A percentile compares a stretch with the other conserved stretches of the same genome.
phyloP scores from a whole-genome alignment of 2,888 invertebrate genomes.

The Fragum sueziense region DNA sequence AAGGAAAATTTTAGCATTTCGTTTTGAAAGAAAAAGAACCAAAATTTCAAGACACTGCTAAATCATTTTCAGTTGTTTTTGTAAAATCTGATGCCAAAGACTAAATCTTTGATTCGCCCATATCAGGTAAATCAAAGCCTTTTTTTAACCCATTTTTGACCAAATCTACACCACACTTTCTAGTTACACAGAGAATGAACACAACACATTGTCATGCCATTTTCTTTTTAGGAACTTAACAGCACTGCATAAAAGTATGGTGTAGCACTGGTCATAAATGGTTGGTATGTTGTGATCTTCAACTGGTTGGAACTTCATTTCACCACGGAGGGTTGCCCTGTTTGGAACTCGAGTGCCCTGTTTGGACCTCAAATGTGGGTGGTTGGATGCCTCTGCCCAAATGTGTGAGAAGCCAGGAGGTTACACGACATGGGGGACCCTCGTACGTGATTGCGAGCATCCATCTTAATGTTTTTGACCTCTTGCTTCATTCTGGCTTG shows the following conservation, averaged over 20 bases:
- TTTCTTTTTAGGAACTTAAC: too few species aligned
- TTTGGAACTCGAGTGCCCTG: constrained; percentile 5
- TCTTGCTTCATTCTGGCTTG: constrained; percentile 48
- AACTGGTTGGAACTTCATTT: neutral
- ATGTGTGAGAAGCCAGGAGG: constrained; percentile 12
- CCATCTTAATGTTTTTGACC: constrained; percentile 26
- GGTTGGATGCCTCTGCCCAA: constrained; percentile 21
- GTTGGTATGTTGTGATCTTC: neutral
- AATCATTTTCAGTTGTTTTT: too few species aligned
- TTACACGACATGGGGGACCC: constrained; percentile 33
- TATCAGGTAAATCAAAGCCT: constrained; percentile 9
- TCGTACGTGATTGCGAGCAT: constrained; percentile 28
- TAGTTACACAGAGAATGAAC: too few species aligned
- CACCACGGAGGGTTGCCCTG: constrained; percentile 19
- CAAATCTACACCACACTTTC: too few species aligned
- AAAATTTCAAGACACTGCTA: too few species aligned
- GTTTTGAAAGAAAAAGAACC: too few species aligned
- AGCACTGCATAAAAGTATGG: too few species aligned
- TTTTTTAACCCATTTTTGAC: neutral
- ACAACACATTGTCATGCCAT: too few species aligned
- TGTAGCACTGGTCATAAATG: neutral
- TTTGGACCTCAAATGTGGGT: constrained; percentile 10
- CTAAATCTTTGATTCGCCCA: constrained; percentile 1
- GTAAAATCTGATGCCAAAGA: neutral
- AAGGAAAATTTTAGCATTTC: neutral